Base-by-base conservation (phyloP, 2,797 vertebrate genomes). In the Pangasius sanitwongsei region DNA sequence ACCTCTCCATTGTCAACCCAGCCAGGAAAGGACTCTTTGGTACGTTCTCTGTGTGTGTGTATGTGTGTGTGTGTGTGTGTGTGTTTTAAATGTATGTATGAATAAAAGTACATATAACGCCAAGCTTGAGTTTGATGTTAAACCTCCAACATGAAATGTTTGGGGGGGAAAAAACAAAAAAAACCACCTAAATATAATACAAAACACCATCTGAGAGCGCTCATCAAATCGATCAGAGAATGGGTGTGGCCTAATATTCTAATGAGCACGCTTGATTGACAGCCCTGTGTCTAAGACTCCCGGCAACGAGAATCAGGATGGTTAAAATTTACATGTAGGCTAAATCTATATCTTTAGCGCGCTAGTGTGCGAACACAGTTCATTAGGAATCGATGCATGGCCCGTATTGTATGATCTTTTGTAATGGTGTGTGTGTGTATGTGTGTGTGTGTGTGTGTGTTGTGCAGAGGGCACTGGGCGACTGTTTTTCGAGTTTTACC, bases 401-500 rank as follows among this genome's bases (percentile, higher is more conserved):
- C 50, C 3, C 15, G 4, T 25, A 48, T 48, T n/a, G 7, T 48
- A 53, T 7, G 7, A 34, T 20, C 50, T 57, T 37, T 34, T 55
- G 44, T 80, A 61, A 50, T 50, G 72, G 69, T 87, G 78, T 89
- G 37, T 75, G 50, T 83, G 31, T 88, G 57, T 81, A 31, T 81
- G 67, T 86, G 55, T 89, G 61, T 83, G 69, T 90, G 80, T 89
- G 37, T 88, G 82, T 90, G 53, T 92, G 55, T 84, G 31, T 72
- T 50, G 23, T 75, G 15, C 86, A 98, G 98, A 98, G 94, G 98
- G 98, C 57, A 98, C 97, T 0, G 98, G 98, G 0, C 95, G 98
- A 2, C 94, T 99, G 88, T 99, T 99, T 94, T 99, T 99, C 0
- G 98, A 99, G 91, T 99, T 98, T 88, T 99, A 99, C 89, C 98